phyloP scores from a whole-genome alignment of 2,888 invertebrate species.

The Tipula confusa region DNA sequence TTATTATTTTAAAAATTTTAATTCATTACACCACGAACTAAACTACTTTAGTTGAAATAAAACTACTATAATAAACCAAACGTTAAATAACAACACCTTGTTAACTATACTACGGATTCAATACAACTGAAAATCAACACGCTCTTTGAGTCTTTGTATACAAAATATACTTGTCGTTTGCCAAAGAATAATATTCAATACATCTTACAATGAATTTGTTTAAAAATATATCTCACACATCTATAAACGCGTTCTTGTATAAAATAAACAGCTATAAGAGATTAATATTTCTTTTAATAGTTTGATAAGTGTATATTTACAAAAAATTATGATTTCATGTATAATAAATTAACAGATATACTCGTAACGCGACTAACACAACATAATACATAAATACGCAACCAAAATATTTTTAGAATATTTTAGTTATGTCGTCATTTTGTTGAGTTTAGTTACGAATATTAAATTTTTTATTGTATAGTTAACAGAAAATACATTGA shows the following conservation, averaged over 20 bases:
- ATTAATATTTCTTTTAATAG: too few species aligned
- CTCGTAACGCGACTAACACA: not conserved
- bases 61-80: not conserved
- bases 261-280: too few species aligned
- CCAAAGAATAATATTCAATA: not conserved
- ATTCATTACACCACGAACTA: not conserved
- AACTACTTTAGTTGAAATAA: not conserved
- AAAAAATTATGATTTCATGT: too few species aligned
- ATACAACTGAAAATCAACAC: not conserved
- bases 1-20: not conserved
- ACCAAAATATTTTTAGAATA: not conserved
- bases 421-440: not conserved
- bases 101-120: not conserved
- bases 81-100: not conserved
- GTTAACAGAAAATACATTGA: not conserved
- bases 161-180: not conserved
- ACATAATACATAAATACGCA: not conserved
- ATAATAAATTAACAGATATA: not conserved
- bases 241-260: not conserved
- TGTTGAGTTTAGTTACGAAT: not conserved
- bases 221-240: not conserved
- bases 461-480: not conserved
- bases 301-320: too few species aligned
- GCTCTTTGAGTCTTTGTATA: not conserved
- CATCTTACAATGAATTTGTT: not conserved